Base-by-base conservation (phyloP, 2,888 invertebrate genomes). In the Drosophila kanekoi region DNA sequence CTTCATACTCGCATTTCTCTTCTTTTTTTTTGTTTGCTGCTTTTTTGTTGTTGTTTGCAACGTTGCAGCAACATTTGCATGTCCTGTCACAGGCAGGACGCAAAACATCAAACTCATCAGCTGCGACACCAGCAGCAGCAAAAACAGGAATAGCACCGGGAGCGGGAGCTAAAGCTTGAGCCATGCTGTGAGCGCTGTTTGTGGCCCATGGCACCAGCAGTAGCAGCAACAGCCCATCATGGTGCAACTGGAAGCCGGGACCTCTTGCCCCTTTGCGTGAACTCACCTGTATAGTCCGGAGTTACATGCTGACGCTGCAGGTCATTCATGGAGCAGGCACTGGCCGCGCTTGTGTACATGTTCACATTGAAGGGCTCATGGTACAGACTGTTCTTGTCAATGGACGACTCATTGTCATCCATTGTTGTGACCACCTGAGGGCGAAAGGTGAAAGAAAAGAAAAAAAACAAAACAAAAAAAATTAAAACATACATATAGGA, bases 221-320 rank as follows among this genome's bases (percentile, higher is more conserved):
- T 33, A 18, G n/a, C 13, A 35, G 41, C 48, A 28, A n/a, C 18
- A 53, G 38, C 51, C 48, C 76, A 72, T 61, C 58, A 66, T 73
- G 56, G 32, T 65, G 54, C 70, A 68, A 44, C 66, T 61, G 62
- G 28, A 61, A 18, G 49, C 43, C 10, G 28, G 32, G 10, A 61
- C 62, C 61, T 43, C 44, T 35, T 45, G 20, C 10, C 57, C 49
- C 38, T 38, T 38, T 59, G 60, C 54, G 63, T 75, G 61, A 77
- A 89, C 91, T 90, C 92, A 94, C 94, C 94, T 91, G 94, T 93
- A 86, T 94, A 94, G 90, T 94, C 94, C 63, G 94, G 94, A 80
- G 94, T 93, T 83, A 92, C 92, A 87, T 93, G 93, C 83, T 93
- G 93, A 57, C 93, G 89, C 78, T 93, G 93, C 79, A 93, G 90